phyloP scores from a whole-genome alignment of 2,113 vertebrate genomes.

The Acrocephalus arundinaceus region DNA sequence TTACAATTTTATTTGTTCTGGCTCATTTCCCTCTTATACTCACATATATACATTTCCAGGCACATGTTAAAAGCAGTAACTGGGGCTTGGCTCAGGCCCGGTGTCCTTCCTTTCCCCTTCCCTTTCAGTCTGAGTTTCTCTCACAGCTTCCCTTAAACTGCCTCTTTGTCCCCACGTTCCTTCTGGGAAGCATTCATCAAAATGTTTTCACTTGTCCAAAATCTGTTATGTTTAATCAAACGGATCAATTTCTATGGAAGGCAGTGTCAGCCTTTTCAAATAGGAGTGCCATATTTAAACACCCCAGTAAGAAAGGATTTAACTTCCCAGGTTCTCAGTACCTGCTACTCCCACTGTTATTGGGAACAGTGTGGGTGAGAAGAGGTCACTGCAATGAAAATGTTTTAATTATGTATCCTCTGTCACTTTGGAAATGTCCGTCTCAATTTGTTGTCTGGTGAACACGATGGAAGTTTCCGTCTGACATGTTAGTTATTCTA shows the following conservation, averaged over 20 bases:
- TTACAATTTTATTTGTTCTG: slow-evolving; percentile 72
- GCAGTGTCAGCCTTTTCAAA: not conserved
- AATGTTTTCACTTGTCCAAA: slow-evolving; percentile 15
- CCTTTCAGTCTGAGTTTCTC: slow-evolving; percentile 4
- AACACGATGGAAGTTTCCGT: not conserved
- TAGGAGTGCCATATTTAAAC: not conserved
- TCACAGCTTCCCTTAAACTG: slow-evolving; percentile 26
- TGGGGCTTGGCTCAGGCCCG: slow-evolving; percentile 16
- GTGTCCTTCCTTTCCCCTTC: slow-evolving; percentile 64
- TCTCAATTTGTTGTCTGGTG: not conserved
- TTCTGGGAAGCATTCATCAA: slow-evolving; percentile 38
- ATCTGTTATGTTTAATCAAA: not conserved
- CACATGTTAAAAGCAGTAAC: slow-evolving; percentile 68
- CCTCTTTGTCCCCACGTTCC: not conserved
- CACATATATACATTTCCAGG: slow-evolving; percentile 54
- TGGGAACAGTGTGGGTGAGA: not conserved
- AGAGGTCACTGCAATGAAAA: not conserved
- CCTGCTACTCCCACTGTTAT: not conserved
- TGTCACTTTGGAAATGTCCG: not conserved
- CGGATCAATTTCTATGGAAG: not conserved
- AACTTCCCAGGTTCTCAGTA: not conserved
- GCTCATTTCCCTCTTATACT: slow-evolving; percentile 64
- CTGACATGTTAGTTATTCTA: not conserved
- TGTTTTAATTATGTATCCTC: not conserved
- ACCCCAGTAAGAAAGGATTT: not conserved